These are phyloP conservation scores for Allolobophora icterica DNA, from an alignment of 2,888 invertebrate genomes.

Conservation along the genomic window DNA sequence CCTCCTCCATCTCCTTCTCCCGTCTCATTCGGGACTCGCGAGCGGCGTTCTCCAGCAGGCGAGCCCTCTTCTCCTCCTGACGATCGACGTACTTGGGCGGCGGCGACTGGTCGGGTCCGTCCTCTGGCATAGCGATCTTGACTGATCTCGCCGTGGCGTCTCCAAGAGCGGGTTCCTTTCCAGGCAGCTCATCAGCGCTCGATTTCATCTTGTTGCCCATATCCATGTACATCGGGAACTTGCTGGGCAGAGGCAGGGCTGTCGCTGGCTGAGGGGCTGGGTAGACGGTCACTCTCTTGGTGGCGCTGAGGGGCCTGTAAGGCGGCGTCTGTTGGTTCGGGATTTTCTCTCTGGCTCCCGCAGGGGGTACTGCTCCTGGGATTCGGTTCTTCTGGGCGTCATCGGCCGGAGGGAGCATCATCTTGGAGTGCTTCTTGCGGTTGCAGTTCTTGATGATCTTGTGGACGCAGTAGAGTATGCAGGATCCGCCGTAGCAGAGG, in stretches of 20 bases:
- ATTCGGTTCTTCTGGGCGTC: not conserved
- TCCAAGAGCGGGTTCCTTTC: not conserved
- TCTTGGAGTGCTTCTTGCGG: constrained; percentile 30
- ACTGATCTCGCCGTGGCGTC: not conserved
- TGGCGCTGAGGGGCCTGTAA: constrained; percentile 21
- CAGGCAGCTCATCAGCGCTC: not conserved
- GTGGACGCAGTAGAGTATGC: constrained; percentile 46
- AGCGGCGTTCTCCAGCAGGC: constrained; percentile 42
- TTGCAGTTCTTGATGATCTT: constrained; percentile 42
- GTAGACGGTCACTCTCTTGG: not conserved
- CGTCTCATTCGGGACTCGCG: constrained; percentile 38
- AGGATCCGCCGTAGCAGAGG: constrained; percentile 48
- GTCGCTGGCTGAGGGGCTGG: not conserved
- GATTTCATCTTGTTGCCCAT: constrained; percentile 9
- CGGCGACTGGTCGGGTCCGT: not conserved
- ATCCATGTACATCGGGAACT: not conserved
- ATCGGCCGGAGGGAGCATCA: constrained; percentile 22
- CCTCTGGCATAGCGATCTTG: constrained; percentile 23
- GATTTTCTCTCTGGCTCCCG: constrained; percentile 20
- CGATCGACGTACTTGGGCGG: constrained; percentile 24
- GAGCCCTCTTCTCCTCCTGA: constrained; percentile 39
- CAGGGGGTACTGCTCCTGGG: not conserved
- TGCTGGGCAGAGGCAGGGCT: not conserved
- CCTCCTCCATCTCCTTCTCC: constrained; percentile 31
- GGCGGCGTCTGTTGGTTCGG: not conserved